Evolutionary conservation across 2,797 vertebrate species (phyloP).

Genomic region (Lithobates pipiens): DNA sequence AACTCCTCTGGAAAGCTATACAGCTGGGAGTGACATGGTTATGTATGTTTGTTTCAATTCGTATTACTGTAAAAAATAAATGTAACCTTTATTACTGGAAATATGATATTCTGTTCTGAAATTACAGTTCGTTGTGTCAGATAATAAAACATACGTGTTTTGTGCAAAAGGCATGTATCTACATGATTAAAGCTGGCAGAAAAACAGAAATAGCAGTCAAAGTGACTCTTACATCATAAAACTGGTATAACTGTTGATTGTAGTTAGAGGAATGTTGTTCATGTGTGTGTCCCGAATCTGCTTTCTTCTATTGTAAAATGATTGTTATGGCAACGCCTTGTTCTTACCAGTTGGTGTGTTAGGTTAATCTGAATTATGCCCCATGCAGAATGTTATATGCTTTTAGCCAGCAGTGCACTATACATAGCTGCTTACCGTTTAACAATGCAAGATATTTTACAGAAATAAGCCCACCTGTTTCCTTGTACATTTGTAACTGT

Average conservation of each 20-base stretch:
- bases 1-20: no score
- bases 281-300: background rate
- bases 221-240: background rate
- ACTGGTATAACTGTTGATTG: background rate
- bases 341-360: background rate
- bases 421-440: background rate
- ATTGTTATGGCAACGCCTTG: background rate
- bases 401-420: background rate
- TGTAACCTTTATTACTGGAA: background rate
- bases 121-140: background rate
- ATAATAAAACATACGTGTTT: background rate
- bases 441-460: slow-evolving; percentile 13
- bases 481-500: background rate
- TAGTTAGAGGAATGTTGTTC: background rate
- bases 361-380: background rate
- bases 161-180: slow-evolving; percentile 1
- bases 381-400: background rate
- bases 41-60: no score
- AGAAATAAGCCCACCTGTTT: slow-evolving; percentile 12
- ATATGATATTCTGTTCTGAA: background rate
- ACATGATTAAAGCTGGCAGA: background rate
- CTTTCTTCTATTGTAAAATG: background rate
- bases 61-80: background rate
- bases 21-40: no score
- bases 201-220: background rate